phyloP scores from a whole-genome alignment of 2,113 vertebrate species.

The Notarius quadriscutis region DNA sequence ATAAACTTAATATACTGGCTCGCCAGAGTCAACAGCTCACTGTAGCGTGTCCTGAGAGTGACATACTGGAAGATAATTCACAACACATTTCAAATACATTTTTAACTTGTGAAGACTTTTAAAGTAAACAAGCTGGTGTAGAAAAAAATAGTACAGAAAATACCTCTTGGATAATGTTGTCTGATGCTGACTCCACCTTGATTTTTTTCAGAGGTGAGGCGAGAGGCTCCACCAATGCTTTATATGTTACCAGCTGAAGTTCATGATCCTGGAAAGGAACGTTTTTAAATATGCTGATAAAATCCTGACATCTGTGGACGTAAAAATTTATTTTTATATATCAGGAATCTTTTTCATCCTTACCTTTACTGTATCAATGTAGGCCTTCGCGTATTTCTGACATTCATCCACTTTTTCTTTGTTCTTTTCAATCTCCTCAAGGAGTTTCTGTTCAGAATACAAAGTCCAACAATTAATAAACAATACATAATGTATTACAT shows the following conservation, averaged over 20 bases:
- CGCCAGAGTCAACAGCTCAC: constrained; percentile 88
- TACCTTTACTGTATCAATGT: constrained; percentile 94
- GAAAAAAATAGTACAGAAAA: background rate
- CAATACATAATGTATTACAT: background rate
- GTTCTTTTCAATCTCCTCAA: constrained; percentile 87
- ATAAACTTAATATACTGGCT: constrained; percentile 94
- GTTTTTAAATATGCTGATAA: background rate
- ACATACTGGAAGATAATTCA: constrained; percentile 80
- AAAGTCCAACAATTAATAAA: background rate
- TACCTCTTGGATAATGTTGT: constrained; percentile 92
- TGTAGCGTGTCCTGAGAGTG: constrained; percentile 87
- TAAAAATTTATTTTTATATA: background rate
- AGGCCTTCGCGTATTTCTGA: constrained; percentile 87
- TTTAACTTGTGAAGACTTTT: background rate
- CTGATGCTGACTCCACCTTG: constrained; percentile 86
- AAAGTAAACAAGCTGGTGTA: background rate
- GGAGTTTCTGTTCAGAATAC: constrained; percentile 76
- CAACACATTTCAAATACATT: background rate
- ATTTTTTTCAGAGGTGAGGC: constrained; percentile 90
- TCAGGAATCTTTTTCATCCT: background rate
- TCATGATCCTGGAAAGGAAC: constrained; percentile 83
- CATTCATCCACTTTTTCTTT: constrained; percentile 87
- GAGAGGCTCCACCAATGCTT: constrained; percentile 85
- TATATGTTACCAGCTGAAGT: constrained; percentile 90
- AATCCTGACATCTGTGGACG: background rate